Conservation (phyloP, 2,113 vertebrate genomes). For the Pseudolaguvia tuberculata region DNA sequence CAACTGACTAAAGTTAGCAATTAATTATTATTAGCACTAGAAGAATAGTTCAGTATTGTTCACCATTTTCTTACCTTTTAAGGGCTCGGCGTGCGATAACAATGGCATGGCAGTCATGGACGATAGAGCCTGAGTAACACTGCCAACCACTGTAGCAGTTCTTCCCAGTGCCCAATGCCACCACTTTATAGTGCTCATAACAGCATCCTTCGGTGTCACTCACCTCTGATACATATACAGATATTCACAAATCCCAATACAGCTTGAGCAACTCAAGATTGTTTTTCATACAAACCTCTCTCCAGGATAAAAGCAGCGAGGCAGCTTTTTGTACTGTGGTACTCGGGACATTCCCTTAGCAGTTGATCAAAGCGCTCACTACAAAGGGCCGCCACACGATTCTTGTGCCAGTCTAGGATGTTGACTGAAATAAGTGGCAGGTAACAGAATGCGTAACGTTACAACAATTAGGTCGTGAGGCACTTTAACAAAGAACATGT, state of each 20-base stretch:
- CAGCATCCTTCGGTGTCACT: constrained; percentile 48
- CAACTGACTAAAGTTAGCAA: not conserved
- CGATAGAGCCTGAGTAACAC: constrained; percentile 68
- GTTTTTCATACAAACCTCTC: constrained; percentile 63
- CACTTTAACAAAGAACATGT: too few relatives aligned
- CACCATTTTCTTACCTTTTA: constrained; percentile 64
- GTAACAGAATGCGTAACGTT: too few relatives aligned
- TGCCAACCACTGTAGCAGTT: constrained; percentile 67
- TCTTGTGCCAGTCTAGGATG: constrained; percentile 64
- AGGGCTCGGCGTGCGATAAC: constrained; percentile 76
- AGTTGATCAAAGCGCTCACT: constrained; percentile 68
- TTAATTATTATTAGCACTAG: not conserved
- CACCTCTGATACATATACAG: constrained; percentile 48
- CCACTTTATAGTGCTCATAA: constrained; percentile 70
- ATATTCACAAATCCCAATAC: not conserved
- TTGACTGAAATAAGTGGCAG: constrained; percentile 45
- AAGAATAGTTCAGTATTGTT: not conserved
- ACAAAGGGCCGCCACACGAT: constrained; percentile 70
- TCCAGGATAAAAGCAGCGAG: constrained; percentile 79
- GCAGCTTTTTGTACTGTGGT: constrained; percentile 66
- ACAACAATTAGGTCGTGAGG: too few relatives aligned
- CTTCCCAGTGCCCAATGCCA: constrained; percentile 74
- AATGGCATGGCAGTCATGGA: constrained; percentile 78
- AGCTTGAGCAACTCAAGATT: not conserved
- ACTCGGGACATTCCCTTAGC: constrained; percentile 59